Percentiles rank a stretch among this genome's conserved stretches.
phyloP scores from a whole-genome alignment of 1,140 invertebrate genomes.

The Drosophila kohkoa region DNA sequence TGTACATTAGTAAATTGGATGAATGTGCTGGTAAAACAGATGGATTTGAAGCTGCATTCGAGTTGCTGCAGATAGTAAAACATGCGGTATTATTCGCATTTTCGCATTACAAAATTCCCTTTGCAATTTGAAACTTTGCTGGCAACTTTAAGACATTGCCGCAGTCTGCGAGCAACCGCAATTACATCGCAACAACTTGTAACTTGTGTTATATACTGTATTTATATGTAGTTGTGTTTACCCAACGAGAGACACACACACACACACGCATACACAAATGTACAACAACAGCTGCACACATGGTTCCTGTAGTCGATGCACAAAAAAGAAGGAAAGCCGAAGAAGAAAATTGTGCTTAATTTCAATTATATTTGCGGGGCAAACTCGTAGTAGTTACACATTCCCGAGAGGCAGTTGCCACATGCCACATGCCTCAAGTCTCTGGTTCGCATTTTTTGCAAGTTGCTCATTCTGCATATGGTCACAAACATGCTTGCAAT shows the following conservation, averaged over 20 bases:
- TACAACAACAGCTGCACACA: background rate
- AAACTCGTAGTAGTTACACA: conserved; percentile 1
- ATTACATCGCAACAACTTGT: conserved; percentile 2
- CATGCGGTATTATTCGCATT: background rate
- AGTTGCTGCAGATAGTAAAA: no score
- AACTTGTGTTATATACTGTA: background rate
- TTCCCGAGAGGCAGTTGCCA: conserved; percentile 6
- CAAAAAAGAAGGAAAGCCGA: background rate
- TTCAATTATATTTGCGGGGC: conserved; percentile 24
- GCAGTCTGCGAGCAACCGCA: background rate
- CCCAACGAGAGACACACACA: conserved; percentile 1
- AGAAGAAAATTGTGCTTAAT: conserved; percentile 6
- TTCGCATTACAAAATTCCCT: conserved; percentile 1
- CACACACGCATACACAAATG: background rate
- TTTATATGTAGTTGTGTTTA: no score
- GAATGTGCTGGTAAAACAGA: no score
- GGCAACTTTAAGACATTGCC: conserved; percentile 6
- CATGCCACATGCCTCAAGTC: background rate
- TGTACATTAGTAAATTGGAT: no score
- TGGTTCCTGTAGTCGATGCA: background rate
- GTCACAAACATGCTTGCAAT: background rate
- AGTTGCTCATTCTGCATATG: background rate
- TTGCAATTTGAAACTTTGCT: background rate
- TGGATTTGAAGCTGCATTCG: no score
- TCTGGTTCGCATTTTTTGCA: background rate